A percentile compares a stretch with the other conserved stretches of the same genome.
Evolutionary conservation across 2,888 invertebrate genomes (phyloP).

Genomic region (Cataglyphis albicans): DNA sequence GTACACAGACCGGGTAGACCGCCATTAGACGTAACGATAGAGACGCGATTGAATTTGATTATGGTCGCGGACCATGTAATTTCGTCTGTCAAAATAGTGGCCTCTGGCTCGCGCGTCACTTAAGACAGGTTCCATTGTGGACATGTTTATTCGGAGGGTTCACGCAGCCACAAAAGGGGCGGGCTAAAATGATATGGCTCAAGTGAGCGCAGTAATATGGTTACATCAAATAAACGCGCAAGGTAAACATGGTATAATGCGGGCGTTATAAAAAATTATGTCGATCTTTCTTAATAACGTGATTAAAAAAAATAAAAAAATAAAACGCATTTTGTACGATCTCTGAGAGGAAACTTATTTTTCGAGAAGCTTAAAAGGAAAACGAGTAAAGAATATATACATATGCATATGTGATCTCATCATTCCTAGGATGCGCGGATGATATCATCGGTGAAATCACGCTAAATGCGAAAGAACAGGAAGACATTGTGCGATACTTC

Average conservation of each 20-base stretch:
- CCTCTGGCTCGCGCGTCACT: slow-evolving; percentile 57
- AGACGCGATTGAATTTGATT: slow-evolving; percentile 80
- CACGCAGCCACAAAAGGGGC: slow-evolving; percentile 21
- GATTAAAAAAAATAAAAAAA: background rate
- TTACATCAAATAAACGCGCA: slow-evolving; percentile 1
- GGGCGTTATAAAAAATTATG: slow-evolving; percentile 29
- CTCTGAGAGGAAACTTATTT: slow-evolving; percentile 3
- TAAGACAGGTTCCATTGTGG: slow-evolving; percentile 48
- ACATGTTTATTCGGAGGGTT: slow-evolving; percentile 53
- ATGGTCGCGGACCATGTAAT: slow-evolving; percentile 76
- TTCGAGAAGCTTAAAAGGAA: background rate
- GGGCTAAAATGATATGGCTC: slow-evolving; percentile 12
- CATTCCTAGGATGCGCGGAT: background rate
- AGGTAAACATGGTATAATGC: slow-evolving; percentile 15
- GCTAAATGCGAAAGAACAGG: background rate
- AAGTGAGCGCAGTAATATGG: slow-evolving; percentile 46
- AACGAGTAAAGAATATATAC: background rate
- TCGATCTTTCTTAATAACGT: slow-evolving; percentile 24
- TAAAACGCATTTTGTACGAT: background rate
- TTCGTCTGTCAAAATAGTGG: slow-evolving; percentile 78
- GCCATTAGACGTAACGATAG: slow-evolving; percentile 76
- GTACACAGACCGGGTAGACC: slow-evolving; percentile 1
- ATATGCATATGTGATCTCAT: slow-evolving; percentile 37
- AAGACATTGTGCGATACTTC: background rate
- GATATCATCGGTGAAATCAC: slow-evolving; percentile 34